Evolutionary conservation across 2,888 invertebrate genomes (phyloP), one percentile per base, ranked within the genome.

Genomic region (Drosophila percnosoma): DNA sequence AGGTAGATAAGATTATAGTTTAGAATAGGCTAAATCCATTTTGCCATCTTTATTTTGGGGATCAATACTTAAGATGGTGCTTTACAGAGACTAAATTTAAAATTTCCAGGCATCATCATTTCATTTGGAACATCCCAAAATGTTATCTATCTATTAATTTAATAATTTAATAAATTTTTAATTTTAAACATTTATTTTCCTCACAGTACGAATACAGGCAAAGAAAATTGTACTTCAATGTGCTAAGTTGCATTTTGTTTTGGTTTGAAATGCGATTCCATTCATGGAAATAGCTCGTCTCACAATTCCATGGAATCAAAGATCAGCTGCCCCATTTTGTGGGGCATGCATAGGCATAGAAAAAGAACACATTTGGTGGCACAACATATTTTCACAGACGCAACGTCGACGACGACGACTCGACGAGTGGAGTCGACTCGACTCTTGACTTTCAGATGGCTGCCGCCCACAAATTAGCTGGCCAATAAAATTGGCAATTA

Each of bases 381-480:
- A 38, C 45, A 64, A 7, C 24, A 60, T 27, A 36, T 31, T 55
- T 48, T 48, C 34, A 33, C 48, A 31, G 48, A 48, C 27, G 45
- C 45, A 34, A 21, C 29, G 57, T 34, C 49, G 59, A 34, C 24
- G 33, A 21, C 15, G 38, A 38, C n/a, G 18, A 34, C 15, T 54
- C 24, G 53, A 6, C 27, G 49, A 21, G 34, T 34, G 34, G 24
- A 31, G 57, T 45, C 51, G 58, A 34, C 48, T 33, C 53, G 61
- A 78, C 79, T 82, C 68, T 62, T 68, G 75, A 73, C 82, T 82
- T 58, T 78, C 57, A 18, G 64, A 51, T 73, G 82, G 57, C 66
- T 57, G 78, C 84, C 82, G 74, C 84, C 82, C 89, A 87, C 85
- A 83, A 89, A 84, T 83, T 67, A 87, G 87, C 72, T 62, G 89